Percentiles rank a stretch among this genome's conserved stretches.
Evolutionary conservation across 2,113 vertebrate genomes (phyloP).

Genomic region (Grammomys dolichurus): DNA sequence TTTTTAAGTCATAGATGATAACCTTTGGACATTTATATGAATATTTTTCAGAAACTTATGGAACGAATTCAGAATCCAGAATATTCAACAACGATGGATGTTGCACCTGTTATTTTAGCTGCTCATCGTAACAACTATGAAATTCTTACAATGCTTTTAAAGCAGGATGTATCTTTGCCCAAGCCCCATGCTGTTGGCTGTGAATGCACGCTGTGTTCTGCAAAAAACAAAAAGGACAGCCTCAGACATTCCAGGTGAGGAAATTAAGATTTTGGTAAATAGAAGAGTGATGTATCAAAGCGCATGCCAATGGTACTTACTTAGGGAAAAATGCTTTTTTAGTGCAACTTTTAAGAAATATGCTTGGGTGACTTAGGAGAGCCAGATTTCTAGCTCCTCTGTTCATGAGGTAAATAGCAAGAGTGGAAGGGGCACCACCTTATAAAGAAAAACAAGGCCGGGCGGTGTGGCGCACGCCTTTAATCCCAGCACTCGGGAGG

Average conservation of each 20-base stretch:
- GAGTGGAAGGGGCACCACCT: neutral
- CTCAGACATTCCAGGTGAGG: constrained; percentile 96
- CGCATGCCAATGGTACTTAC: neutral
- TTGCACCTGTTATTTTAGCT: constrained; percentile 98
- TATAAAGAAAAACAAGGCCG: constrained; percentile 50
- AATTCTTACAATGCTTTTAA: constrained; percentile 98
- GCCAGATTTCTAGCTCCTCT: constrained; percentile 16
- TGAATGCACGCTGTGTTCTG: constrained; percentile 97
- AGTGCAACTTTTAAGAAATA: constrained; percentile 41
- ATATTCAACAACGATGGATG: constrained; percentile 99
- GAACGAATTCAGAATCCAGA: constrained; percentile 99
- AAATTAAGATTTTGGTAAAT: neutral
- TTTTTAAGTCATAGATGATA: constrained; percentile 64
- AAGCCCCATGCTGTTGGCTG: constrained; percentile 98
- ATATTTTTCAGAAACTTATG: constrained; percentile 95
- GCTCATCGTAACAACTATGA: constrained; percentile 99
- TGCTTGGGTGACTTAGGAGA: neutral
- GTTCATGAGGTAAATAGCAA: constrained; percentile 13
- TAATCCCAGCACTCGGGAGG: too few species aligned
- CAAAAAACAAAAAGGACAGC: constrained; percentile 99
- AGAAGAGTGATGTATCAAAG: neutral
- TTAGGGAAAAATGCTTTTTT: neutral
- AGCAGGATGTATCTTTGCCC: constrained; percentile 98
- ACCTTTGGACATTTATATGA: constrained; percentile 65
- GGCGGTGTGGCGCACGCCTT: too few species aligned